Evolutionary conservation across 2,888 invertebrate species (phyloP), one percentile per base, ranked within the genome.

Genomic region (Aleiodes testaceus): DNA sequence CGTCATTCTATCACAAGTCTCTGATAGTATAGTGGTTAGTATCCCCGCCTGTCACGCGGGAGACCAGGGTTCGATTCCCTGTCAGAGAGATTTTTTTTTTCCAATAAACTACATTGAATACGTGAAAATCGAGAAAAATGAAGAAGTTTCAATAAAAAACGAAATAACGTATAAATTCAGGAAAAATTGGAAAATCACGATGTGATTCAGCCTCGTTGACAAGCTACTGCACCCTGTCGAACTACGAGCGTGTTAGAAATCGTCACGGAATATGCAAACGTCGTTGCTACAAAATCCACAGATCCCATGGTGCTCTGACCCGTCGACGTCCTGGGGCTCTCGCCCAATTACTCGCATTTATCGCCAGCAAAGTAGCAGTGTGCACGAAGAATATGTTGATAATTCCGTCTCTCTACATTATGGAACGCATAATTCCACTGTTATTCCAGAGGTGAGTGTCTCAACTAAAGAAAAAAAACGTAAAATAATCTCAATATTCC

Each of bases 261-360:
- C 75, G 76, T 68, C 78, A 78, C 42, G 81, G 81, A 3, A 77
- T 83, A 70, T 78, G 71, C 72, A 84, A 83, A 72, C 80, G 80
- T 69, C 78, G 75, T 72, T 81, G 78, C 59, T 80, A 81, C 50
- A 75, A 81, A 70, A 69, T 78, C 22, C 79, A 75, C 22, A 77
- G 22, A 22, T 45, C 45, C 7, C 75, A 76, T 36, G 75, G 78
- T 20, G 76, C 77, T 20, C 73, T 72, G 20, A 66, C 74, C 16
- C 80, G 84, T 53, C 79, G 80, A 66, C 77, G 79, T 67, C 83
- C 82, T 1, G 79, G 82, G 44, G 82, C 84, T 1, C 79, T 85
- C 11, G 82, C 82, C 18, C 81, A 81, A 49, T 65, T 84, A 5
- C 73, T 84, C 44, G 79, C 78, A 5, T 82, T 82, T 59, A 73